These are phyloP conservation scores for Chamaea fasciata DNA, from an alignment of 2,113 vertebrate genomes.

Conservation along the genomic window DNA sequence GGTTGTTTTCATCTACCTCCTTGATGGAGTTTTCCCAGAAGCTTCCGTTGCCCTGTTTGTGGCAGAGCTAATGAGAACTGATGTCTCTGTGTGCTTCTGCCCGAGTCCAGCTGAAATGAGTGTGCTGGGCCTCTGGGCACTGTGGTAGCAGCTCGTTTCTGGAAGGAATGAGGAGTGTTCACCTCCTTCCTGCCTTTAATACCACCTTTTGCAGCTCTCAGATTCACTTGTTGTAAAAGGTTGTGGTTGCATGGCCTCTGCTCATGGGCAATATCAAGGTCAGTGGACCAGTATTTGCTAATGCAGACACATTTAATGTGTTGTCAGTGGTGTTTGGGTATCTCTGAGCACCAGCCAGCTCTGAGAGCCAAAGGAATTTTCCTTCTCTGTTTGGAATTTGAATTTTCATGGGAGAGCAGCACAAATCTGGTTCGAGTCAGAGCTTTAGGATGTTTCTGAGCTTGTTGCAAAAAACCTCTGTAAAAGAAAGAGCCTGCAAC, in stretches of 20 bases:
- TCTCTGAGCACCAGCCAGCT: neutral
- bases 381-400: neutral
- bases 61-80: neutral
- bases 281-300: neutral
- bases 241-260: neutral
- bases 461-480: neutral
- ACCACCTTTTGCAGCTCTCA: neutral
- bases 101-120: neutral
- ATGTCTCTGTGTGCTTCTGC: neutral
- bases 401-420: neutral
- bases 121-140: neutral
- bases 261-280: neutral
- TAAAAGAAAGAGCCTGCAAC: neutral
- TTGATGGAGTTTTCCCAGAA: neutral
- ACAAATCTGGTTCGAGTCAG: neutral
- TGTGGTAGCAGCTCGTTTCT: neutral
- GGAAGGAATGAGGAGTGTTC: neutral
- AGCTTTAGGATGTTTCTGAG: neutral
- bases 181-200: neutral
- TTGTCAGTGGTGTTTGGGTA: neutral
- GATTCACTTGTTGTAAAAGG: neutral
- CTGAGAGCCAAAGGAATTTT: neutral
- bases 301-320: neutral
- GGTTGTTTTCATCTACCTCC: neutral
- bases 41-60: neutral